phyloP scores from a whole-genome alignment of 2,113 vertebrate genomes.

The Apus apus region DNA sequence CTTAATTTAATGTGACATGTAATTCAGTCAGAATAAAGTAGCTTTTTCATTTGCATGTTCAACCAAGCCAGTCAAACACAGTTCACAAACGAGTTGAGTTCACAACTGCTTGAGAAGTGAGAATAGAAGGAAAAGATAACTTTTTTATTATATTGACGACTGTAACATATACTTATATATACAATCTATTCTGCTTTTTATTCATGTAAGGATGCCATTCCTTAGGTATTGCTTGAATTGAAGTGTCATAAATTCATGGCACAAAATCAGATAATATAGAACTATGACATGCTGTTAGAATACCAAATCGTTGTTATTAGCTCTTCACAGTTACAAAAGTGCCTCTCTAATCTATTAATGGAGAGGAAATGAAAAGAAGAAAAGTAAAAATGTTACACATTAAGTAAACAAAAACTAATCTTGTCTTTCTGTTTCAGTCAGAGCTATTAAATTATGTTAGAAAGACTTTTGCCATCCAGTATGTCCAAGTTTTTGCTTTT shows the following conservation, averaged over 20 bases:
- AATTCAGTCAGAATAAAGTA: constrained; percentile 19
- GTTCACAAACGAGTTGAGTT: neutral
- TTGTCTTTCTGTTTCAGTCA: neutral
- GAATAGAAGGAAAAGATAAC: neutral
- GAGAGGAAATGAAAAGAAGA: neutral
- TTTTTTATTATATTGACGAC: neutral
- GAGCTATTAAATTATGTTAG: neutral
- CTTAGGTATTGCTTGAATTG: neutral
- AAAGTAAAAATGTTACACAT: neutral
- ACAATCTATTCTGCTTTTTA: neutral
- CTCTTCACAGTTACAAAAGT: neutral
- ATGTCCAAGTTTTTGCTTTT: neutral
- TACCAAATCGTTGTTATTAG: neutral
- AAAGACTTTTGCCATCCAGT: neutral
- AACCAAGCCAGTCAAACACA: neutral
- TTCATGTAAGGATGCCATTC: neutral
- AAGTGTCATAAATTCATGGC: neutral
- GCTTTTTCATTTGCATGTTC: neutral
- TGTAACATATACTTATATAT: neutral
- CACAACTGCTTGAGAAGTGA: neutral
- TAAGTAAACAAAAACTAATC: neutral
- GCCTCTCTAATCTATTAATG: neutral
- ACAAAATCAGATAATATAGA: neutral
- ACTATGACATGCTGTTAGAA: neutral
- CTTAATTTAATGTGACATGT: constrained; percentile 23